Base-by-base conservation (phyloP, 2,888 invertebrate species). In the Pheosia tremula region DNA sequence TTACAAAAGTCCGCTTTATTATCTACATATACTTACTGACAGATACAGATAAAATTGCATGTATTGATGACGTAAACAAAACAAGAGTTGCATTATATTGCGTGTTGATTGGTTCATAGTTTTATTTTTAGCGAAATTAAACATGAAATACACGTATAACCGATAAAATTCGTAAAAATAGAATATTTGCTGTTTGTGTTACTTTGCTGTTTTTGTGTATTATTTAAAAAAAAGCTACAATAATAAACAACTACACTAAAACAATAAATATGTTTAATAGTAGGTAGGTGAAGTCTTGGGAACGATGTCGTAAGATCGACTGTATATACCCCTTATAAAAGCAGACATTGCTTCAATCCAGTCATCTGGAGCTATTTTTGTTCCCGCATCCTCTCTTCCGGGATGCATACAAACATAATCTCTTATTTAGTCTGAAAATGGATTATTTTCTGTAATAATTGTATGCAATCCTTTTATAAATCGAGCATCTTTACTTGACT, bases 341-440 rank as follows among this genome's bases (percentile, higher is more conserved):
- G 47, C 52, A 24, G 24, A 24, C 24, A 24, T 24, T 24, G 24
- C 60, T 59, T 59, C 56, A 62, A 58, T 62, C 62, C 57, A 60
- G 60, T 56, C 56, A 56, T 13, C 11, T 39, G 41, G 7, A 13
- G 39, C 41, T 56, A 56, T 56, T 56, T 56, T 56, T 6, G 13
- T 7, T 7, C 5, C 38, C 37, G 13, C 11, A 36, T 36, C 53
- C 45, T 60, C 41, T 47, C 43, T 59, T 64, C 60, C 62, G 41
- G 64, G 53, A 56, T 58, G 59, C 57, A 58, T 36, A 50, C 58
- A 65, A 59, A 60, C 52, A 53, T 10, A 63, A 62, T 58, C 59
- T 55, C 43, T 10, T 4, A 45, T 45, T 8, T n/a, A 47, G 36
- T 3, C 3, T 52, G 36, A 4, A 52, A 52, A 52, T 36, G 4